Evolutionary conservation across 2,113 vertebrate genomes (phyloP).

Genomic region (Oxyura jamaicensis): DNA sequence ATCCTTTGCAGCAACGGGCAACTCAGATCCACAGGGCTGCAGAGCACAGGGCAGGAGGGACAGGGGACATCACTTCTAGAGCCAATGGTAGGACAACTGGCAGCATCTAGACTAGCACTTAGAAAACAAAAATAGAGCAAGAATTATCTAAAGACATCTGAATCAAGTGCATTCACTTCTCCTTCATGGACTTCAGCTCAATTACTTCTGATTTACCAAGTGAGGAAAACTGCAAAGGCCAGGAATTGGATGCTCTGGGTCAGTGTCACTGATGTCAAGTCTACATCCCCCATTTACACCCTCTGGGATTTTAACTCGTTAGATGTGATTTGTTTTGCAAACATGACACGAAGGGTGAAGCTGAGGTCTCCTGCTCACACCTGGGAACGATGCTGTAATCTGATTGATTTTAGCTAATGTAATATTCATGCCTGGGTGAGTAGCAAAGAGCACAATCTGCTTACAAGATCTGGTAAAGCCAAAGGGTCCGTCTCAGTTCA

Average conservation of each 20-base stretch:
- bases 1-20: rapidly evolving
- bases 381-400: background rate
- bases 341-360: background rate
- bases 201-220: background rate
- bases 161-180: background rate
- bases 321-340: background rate
- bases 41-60: background rate
- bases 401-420: background rate
- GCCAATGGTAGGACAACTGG: background rate
- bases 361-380: background rate
- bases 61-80: background rate
- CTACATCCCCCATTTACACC: background rate
- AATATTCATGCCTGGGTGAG: background rate
- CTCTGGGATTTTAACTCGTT: background rate
- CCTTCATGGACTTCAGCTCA: background rate
- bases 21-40: background rate
- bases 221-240: background rate
- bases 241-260: background rate
- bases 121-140: background rate
- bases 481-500: background rate
- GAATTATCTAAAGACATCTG: background rate
- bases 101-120: background rate
- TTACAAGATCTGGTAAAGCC: background rate
- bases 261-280: background rate
- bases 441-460: background rate